phyloP scores from a whole-genome alignment of 2,888 invertebrate genomes.

The Fabriciana adippe region DNA sequence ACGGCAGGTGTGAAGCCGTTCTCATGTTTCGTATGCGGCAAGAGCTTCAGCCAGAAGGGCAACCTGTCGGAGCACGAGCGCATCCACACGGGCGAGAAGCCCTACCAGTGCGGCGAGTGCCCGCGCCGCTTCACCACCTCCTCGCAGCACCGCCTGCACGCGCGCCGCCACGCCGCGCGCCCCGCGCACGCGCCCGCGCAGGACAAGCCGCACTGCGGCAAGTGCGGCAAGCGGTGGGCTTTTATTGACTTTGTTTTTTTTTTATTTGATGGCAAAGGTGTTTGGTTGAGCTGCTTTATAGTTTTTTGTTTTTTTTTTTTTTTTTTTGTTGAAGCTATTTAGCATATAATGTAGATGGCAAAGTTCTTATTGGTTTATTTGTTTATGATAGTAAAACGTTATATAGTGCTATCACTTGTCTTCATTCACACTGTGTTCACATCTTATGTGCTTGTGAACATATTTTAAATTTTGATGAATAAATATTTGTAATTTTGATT shows the following conservation, averaged over 20 bases:
- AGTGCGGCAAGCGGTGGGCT: constrained; percentile 49
- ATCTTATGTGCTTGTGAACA: neutral
- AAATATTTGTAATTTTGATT: neutral
- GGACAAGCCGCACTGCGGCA: constrained; percentile 48
- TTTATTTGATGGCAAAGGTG: no score
- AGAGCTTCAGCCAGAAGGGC: constrained; percentile 89
- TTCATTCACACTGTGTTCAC: neutral
- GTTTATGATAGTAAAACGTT: no score
- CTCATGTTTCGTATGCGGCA: constrained; percentile 86
- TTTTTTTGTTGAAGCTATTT: no score
- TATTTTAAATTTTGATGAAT: neutral
- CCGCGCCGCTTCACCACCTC: constrained; percentile 87
- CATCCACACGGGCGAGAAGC: constrained; percentile 90
- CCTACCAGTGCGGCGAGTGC: constrained; percentile 86
- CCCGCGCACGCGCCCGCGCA: constrained; percentile 62
- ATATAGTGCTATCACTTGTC: no score
- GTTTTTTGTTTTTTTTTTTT: no score
- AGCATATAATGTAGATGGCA: no score
- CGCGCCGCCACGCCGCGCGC: constrained; percentile 69
- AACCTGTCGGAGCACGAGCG: constrained; percentile 89
- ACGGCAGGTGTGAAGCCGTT: constrained; percentile 83
- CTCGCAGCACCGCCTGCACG: constrained; percentile 86
- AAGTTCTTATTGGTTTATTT: no score
- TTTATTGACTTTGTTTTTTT: no score
- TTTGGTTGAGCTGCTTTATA: no score